Evolutionary conservation across 2,113 vertebrate species (phyloP).

Genomic region (Hylia prasina): DNA sequence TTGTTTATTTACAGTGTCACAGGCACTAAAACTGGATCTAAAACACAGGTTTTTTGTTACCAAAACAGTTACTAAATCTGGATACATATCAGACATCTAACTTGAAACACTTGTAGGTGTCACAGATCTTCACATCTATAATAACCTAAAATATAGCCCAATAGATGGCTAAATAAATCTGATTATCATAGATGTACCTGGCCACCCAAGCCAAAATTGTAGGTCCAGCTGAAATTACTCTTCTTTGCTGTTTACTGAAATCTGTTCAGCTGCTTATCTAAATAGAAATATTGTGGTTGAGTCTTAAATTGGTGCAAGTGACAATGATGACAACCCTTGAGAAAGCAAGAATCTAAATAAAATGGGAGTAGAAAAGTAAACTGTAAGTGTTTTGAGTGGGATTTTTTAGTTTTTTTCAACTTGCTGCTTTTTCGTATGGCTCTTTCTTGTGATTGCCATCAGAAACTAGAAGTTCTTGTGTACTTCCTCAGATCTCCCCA

Average conservation of each 20-base stretch:
- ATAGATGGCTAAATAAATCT: not conserved
- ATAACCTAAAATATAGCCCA: fast-evolving
- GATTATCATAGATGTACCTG: not conserved
- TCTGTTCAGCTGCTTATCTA: not conserved
- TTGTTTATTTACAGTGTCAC: not conserved
- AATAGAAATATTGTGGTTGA: not conserved
- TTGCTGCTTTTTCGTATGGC: not conserved
- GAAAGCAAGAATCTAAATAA: not conserved
- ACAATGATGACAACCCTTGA: not conserved
- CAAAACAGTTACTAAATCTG: not conserved
- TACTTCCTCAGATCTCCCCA: constrained; percentile 71
- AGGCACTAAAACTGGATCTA: not conserved
- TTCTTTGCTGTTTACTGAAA: not conserved
- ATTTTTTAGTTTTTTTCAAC: not conserved
- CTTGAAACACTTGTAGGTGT: not conserved
- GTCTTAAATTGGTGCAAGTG: not conserved
- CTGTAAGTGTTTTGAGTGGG: not conserved
- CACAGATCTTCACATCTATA: not conserved
- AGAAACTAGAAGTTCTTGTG: not conserved
- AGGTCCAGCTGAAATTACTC: not conserved
- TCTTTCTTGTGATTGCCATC: not conserved
- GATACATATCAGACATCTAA: not conserved
- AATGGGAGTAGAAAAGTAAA: not conserved
- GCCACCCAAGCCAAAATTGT: not conserved
- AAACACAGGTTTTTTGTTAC: not conserved